Evolutionary conservation across 2,888 invertebrate genomes (phyloP).

Genomic region (Pilophorus perplexus): DNA sequence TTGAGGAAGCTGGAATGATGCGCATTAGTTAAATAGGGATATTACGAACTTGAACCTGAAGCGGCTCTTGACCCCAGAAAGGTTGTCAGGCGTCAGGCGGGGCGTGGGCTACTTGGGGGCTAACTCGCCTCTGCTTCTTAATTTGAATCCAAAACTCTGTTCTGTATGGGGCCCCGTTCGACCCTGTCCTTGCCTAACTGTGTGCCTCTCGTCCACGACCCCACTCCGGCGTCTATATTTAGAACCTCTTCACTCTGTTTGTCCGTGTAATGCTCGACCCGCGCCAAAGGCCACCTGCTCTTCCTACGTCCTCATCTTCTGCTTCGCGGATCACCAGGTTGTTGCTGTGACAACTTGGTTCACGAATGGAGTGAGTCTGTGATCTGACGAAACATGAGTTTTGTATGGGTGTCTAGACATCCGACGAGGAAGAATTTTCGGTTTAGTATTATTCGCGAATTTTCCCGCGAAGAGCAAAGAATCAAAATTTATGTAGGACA

Average conservation of each 20-base stretch:
- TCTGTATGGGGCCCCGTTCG: neutral
- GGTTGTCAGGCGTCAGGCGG: neutral
- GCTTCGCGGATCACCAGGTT: too few relatives aligned
- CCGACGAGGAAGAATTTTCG: too few relatives aligned
- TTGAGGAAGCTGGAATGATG: too few relatives aligned
- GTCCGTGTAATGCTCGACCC: slow-evolving; percentile 2
- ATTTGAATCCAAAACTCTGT: slow-evolving; percentile 22
- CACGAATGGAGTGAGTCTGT: too few relatives aligned
- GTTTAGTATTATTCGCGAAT: too few relatives aligned
- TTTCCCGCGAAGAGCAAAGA: too few relatives aligned
- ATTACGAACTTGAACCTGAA: slow-evolving; percentile 14
- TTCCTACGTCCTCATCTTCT: neutral
- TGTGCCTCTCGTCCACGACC: neutral
- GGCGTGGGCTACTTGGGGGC: slow-evolving; percentile 15
- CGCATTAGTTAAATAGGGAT: too few relatives aligned
- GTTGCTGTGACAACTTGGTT: too few relatives aligned
- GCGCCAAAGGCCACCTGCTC: slow-evolving; percentile 13
- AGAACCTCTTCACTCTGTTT: slow-evolving; percentile 5
- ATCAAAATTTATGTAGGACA: too few relatives aligned
- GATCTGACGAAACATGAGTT: too few relatives aligned
- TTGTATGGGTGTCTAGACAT: too few relatives aligned
- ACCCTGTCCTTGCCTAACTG: slow-evolving; percentile 37
- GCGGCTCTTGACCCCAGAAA: slow-evolving; percentile 3
- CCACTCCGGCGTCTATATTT: slow-evolving; percentile 24
- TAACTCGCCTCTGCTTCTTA: neutral